Percentiles rank a stretch among this genome's conserved stretches.
phyloP scores from a whole-genome alignment of 2,113 vertebrate species.

The Crocuta crocuta region DNA sequence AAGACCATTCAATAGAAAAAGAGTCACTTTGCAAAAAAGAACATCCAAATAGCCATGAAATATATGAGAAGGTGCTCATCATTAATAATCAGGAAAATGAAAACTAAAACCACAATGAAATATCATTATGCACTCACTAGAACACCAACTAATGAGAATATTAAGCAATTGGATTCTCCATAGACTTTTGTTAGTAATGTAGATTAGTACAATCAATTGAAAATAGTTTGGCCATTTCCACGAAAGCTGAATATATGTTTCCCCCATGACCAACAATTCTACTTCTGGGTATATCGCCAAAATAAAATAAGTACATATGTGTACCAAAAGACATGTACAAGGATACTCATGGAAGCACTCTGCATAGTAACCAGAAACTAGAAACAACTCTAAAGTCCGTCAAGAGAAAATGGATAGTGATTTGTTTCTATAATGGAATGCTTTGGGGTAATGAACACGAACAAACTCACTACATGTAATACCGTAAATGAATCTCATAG shows the following conservation, averaged over 20 bases:
- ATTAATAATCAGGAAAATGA: neutral
- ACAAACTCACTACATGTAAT: neutral
- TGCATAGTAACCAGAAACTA: neutral
- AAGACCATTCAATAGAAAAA: constrained; percentile 4
- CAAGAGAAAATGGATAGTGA: neutral
- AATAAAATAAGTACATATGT: neutral
- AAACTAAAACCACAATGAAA: neutral
- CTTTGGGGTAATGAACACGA: neutral
- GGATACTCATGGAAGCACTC: neutral
- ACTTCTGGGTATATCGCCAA: neutral
- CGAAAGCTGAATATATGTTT: neutral
- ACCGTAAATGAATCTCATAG: neutral
- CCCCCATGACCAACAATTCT: neutral
- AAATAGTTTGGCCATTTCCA: neutral
- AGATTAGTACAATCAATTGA: neutral
- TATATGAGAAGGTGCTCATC: neutral
- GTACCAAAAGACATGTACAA: neutral
- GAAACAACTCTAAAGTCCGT: neutral
- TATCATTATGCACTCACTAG: neutral
- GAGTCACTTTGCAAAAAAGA: neutral
- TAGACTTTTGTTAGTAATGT: neutral
- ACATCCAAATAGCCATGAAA: neutral
- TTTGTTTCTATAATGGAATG: neutral
- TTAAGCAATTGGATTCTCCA: neutral
- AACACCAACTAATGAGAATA: neutral